Base-by-base conservation (phyloP, 23 tunicate genomes). In the Clavelina lepadiformis region DNA sequence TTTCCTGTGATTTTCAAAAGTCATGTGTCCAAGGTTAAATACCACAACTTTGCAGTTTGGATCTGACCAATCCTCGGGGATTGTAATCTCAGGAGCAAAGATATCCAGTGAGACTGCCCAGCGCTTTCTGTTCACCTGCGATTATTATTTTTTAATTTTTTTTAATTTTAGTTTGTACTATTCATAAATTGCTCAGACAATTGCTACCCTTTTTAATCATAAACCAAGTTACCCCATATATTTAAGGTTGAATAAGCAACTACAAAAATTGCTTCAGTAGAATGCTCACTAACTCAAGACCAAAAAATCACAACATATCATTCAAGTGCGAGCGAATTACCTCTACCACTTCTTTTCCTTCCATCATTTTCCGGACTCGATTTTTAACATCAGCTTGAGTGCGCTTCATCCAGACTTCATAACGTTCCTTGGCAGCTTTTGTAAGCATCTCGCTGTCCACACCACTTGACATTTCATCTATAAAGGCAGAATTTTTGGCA, bases 61-160 rank as follows among this genome's bases (percentile, higher is more conserved):
- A 54, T 69, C 59, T 25, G 69, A 46, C 45, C 64, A 49, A 59
- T 81, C 66, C 27, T 89, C 75, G 1, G 97, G 97, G 2, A 89
- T 58, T 13, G 76, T 75, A 3, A 89, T 81, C 35, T 76, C 97
- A 5, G 97, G 97, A 5, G 97, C 97, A 36, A 77, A 89, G 1
- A 89, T 89, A 63, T 89, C 86, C 35, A 89, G 54, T 3, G 87
- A 63, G 1, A 89, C 61, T 15, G 76, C 89, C 97, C 97, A 89
- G 1, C 64, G 51, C 26, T 75, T 68, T 37, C 73, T 66, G 31
- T 52, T 71, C 3, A 72, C 65, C 95, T 86, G 68, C 21, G 23
- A 22, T 5, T 15, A 59, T 41, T 11, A 41, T n/a, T n/a, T n/a
- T n/a, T n/a, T n/a, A n/a, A n/a, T n/a, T n/a, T n/a, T n/a, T n/a